phyloP scores from a whole-genome alignment of 2,797 vertebrate species.

The Coendou prehensilis region DNA sequence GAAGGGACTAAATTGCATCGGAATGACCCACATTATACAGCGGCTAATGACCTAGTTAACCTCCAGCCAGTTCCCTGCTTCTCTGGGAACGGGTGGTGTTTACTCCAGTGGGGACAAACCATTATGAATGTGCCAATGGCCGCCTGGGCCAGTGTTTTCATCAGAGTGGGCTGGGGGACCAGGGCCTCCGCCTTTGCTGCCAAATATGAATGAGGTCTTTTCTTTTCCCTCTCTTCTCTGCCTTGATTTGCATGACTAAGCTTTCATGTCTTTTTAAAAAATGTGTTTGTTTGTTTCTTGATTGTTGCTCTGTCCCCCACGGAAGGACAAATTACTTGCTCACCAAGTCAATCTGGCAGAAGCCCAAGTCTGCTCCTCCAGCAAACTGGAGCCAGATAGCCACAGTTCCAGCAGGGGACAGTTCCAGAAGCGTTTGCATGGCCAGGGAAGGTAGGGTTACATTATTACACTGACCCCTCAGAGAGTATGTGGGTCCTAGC shows the following conservation, averaged over 20 bases:
- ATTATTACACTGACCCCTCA: neutral
- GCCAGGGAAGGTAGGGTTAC: constrained; percentile 59
- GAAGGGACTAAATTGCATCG: constrained; percentile 88
- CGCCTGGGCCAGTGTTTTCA: constrained; percentile 87
- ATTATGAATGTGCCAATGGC: constrained; percentile 87
- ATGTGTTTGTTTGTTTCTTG: constrained; percentile 86
- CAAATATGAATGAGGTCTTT: constrained; percentile 88
- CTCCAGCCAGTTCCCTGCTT: constrained; percentile 88
- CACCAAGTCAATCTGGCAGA: constrained; percentile 80
- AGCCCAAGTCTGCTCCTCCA: constrained; percentile 67
- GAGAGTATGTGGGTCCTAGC: constrained; percentile 27
- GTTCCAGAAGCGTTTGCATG: neutral
- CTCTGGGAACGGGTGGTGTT: constrained; percentile 90
- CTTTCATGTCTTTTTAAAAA: constrained; percentile 65
- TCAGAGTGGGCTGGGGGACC: constrained; percentile 86
- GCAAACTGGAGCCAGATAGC: constrained; percentile 35
- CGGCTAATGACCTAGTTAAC: constrained; percentile 89
- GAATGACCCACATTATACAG: constrained; percentile 88
- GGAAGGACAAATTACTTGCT: constrained; percentile 88
- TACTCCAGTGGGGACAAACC: constrained; percentile 86
- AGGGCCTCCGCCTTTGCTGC: constrained; percentile 74
- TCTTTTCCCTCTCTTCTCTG: constrained; percentile 79
- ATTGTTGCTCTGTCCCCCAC: constrained; percentile 86
- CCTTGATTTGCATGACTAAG: constrained; percentile 89
- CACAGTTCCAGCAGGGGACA: neutral